These are phyloP conservation scores for Anguilla pacifica DNA, from an alignment of 2,797 vertebrate genomes.

Conservation along the genomic window DNA sequence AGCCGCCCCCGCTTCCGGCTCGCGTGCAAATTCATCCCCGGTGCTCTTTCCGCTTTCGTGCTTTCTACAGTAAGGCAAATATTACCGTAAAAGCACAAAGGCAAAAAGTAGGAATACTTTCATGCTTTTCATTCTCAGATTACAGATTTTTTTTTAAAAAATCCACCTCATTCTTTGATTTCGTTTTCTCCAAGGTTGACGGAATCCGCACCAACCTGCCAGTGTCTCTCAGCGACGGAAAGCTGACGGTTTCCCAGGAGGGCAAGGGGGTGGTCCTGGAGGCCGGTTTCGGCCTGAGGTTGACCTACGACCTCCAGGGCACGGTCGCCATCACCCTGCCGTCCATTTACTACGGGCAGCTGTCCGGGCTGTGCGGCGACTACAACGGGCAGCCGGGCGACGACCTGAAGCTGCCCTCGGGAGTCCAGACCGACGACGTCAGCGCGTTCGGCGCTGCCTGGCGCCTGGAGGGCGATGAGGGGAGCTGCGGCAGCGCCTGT, in stretches of 20 bases:
- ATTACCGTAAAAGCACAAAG: too few species aligned
- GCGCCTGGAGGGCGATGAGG: conserved; percentile 43
- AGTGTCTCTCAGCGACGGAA: conserved; percentile 44
- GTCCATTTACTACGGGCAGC: conserved; percentile 53
- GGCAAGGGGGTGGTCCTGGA: conserved; percentile 52
- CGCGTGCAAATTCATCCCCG: too few species aligned
- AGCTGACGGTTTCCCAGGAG: conserved; percentile 44
- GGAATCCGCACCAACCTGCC: conserved; percentile 55
- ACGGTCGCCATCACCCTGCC: conserved; percentile 56
- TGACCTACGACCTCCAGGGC: conserved; percentile 60
- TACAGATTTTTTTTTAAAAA: background rate
- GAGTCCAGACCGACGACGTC: conserved; percentile 24
- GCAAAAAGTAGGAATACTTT: background rate
- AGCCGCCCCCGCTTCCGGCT: background rate
- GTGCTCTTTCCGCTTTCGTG: too few species aligned
- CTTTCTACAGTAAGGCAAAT: too few species aligned
- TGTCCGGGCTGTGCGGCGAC: conserved; percentile 65
- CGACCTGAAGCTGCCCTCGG: conserved; percentile 56
- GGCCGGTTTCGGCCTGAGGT: conserved; percentile 58
- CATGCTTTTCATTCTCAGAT: background rate
- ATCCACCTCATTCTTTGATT: background rate
- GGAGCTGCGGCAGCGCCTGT: conserved; percentile 50
- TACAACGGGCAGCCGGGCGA: conserved; percentile 53
- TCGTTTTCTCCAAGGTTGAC: conserved; percentile 50
- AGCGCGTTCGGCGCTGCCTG: conserved; percentile 58